Evolutionary conservation across 2,797 vertebrate genomes (phyloP).

Genomic region (Rhincodon typus): DNA sequence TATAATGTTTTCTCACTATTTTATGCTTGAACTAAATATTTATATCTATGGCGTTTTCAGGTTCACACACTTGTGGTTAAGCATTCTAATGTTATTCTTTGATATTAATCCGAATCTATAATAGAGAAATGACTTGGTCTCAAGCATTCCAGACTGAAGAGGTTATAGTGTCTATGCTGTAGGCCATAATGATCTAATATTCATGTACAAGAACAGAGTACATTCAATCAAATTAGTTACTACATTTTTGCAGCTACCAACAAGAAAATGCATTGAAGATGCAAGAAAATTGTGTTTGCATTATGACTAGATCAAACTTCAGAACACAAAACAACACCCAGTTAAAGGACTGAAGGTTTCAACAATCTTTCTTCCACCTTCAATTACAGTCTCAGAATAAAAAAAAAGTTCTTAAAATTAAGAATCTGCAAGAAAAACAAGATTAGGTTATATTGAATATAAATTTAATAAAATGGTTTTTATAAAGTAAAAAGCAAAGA

Average conservation of each 20-base stretch:
- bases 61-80: background rate
- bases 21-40: background rate
- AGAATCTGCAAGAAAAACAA: background rate
- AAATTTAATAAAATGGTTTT: background rate
- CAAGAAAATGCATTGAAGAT: background rate
- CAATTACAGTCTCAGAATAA: background rate
- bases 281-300: background rate
- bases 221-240: background rate
- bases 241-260: background rate
- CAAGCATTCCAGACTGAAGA: background rate
- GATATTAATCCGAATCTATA: background rate
- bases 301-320: background rate
- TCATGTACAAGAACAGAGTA: background rate
- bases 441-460: background rate
- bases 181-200: background rate
- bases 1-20: background rate
- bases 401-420: background rate
- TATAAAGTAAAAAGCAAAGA: background rate
- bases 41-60: background rate
- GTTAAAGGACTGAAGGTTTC: background rate
- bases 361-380: background rate
- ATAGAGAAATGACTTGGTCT: background rate
- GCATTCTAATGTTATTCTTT: background rate
- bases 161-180: background rate
- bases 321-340: background rate